These are phyloP conservation scores for Sturmia bella DNA, from an alignment of 2,888 invertebrate genomes.

Conservation along the genomic window DNA sequence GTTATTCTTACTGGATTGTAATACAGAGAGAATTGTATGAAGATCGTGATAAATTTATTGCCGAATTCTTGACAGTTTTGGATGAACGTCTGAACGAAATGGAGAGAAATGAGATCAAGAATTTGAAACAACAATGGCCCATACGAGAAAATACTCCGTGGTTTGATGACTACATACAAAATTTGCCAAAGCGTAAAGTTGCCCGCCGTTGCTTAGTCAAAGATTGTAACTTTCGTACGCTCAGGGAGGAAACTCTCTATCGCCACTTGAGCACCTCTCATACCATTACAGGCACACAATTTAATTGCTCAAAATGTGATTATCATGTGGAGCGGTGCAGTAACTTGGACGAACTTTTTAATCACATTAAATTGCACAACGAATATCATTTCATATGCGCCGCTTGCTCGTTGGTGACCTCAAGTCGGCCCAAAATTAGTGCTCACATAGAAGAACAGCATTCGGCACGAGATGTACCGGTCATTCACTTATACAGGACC, in stretches of 20 bases:
- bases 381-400: slow-evolving; percentile 63
- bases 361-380: slow-evolving; percentile 68
- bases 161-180: slow-evolving; percentile 66
- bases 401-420: slow-evolving; percentile 56
- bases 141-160: slow-evolving; percentile 50
- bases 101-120: slow-evolving; percentile 36
- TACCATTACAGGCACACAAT: slow-evolving; percentile 28
- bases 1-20: slow-evolving; percentile 66
- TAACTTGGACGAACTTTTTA: slow-evolving; percentile 60
- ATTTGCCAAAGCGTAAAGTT: slow-evolving; percentile 21
- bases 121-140: slow-evolving; percentile 61
- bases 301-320: slow-evolving; percentile 66
- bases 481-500: slow-evolving; percentile 56
- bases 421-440: slow-evolving; percentile 48
- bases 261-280: slow-evolving; percentile 54
- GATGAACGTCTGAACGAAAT: slow-evolving; percentile 57
- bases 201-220: slow-evolving; percentile 57
- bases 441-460: slow-evolving; percentile 64
- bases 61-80: slow-evolving; percentile 50
- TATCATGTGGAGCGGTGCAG: slow-evolving; percentile 32
- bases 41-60: slow-evolving; percentile 61
- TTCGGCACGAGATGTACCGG: slow-evolving; percentile 69
- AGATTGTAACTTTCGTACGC: slow-evolving; percentile 60
- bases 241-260: slow-evolving; percentile 47
- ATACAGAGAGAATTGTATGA: slow-evolving; percentile 29